phyloP scores from a whole-genome alignment of 53 echinoderm and acorn worm genomes.

The Luidia sarsii region DNA sequence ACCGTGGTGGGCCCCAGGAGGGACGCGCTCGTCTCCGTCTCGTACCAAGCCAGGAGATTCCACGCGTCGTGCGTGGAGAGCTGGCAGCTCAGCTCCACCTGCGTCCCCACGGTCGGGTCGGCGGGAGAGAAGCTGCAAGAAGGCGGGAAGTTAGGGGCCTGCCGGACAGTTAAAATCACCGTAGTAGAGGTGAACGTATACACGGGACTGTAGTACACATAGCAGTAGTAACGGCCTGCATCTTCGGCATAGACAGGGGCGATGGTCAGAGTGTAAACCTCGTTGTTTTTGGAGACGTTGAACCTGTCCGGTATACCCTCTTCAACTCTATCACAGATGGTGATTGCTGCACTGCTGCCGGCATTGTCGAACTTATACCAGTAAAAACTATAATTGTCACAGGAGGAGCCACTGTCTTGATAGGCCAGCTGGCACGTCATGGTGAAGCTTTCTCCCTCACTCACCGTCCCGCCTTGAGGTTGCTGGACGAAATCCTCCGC shows the following conservation, averaged over 20 bases:
- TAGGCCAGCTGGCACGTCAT: not conserved
- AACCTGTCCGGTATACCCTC: not conserved
- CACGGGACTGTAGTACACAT: not conserved
- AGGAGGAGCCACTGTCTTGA: not conserved
- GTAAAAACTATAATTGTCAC: not conserved
- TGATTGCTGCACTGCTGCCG: not conserved
- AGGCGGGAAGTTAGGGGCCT: not conserved
- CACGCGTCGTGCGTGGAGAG: not conserved
- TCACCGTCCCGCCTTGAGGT: conserved; percentile 12
- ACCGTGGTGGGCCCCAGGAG: not conserved
- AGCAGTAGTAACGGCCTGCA: conserved; percentile 4
- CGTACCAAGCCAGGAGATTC: conserved; percentile 16
- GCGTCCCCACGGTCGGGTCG: not conserved
- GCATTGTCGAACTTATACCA: not conserved
- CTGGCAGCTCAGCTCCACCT: conserved; percentile 9
- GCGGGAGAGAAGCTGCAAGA: not conserved
- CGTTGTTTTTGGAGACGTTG: not conserved
- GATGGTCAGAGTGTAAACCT: conserved; percentile 1
- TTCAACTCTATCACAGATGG: not conserved
- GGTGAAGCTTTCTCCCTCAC: conserved; percentile 15
- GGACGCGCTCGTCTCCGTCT: not conserved
- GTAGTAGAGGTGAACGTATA: not conserved
- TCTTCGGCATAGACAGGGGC: not conserved
- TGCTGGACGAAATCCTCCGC: not conserved
- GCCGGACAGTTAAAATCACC: not conserved